Conservation (phyloP, 2,888 invertebrate species). For the Slavum lentiscoides region DNA sequence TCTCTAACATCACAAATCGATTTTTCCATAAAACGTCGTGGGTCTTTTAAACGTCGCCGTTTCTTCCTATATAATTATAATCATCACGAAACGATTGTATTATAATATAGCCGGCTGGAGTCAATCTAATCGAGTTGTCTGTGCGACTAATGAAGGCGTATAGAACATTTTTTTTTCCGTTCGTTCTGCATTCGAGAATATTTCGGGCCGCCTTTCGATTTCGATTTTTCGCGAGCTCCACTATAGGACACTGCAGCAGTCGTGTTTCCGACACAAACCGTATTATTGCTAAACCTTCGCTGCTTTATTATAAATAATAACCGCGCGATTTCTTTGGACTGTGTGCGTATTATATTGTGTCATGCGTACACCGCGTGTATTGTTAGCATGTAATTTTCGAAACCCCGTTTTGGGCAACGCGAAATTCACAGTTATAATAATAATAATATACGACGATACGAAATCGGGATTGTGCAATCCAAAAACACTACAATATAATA, state of each 20-base stretch:
- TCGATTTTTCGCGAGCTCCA: slow-evolving; percentile 9
- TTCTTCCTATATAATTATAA: background rate
- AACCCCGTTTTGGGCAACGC: slow-evolving; percentile 32
- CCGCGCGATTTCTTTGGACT: slow-evolving; percentile 1
- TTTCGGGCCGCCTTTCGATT: too few relatives aligned
- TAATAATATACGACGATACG: background rate
- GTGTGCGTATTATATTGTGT: background rate
- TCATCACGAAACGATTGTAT: too few relatives aligned
- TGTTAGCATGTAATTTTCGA: slow-evolving; percentile 24
- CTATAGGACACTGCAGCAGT: background rate
- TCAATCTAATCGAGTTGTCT: too few relatives aligned
- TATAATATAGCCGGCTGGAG: too few relatives aligned
- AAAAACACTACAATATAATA: background rate
- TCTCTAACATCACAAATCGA: too few relatives aligned
- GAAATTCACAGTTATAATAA: slow-evolving; percentile 25
- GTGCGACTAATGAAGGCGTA: too few relatives aligned
- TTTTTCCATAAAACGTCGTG: too few relatives aligned
- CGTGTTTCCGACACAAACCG: background rate
- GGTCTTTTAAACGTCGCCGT: background rate
- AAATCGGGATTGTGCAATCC: slow-evolving; percentile 29
- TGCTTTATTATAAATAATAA: background rate
- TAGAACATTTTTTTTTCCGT: too few relatives aligned
- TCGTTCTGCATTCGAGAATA: too few relatives aligned
- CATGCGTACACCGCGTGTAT: slow-evolving; percentile 7
- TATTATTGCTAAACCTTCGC: slow-evolving; percentile 9